Percentiles rank a stretch among this genome's conserved stretches.
These are phyloP conservation scores for Galbula dea DNA, from an alignment of 2,113 vertebrate species.

Conservation along the genomic window DNA sequence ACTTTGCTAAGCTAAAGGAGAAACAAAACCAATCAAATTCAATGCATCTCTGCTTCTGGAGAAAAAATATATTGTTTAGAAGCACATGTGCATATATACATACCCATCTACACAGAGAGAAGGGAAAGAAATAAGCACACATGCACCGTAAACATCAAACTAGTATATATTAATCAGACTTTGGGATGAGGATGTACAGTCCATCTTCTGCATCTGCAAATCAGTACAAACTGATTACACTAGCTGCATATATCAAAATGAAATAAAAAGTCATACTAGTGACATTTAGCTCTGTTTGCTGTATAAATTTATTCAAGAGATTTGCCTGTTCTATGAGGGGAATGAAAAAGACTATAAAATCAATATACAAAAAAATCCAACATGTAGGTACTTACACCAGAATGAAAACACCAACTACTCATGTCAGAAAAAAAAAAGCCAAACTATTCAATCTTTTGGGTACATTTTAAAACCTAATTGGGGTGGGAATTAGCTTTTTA, in stretches of 20 bases:
- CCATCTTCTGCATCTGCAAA: neutral
- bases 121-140: neutral
- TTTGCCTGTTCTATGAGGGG: neutral
- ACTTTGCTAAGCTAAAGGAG: conserved; percentile 85
- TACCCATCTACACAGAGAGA: neutral
- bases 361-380: neutral
- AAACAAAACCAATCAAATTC: conserved; percentile 56
- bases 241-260: neutral
- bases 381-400: neutral
- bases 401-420: neutral
- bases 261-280: neutral
- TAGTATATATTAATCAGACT: neutral
- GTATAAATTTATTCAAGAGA: neutral
- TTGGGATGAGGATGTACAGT: neutral
- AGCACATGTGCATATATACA: neutral
- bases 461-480: neutral
- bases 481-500: neutral
- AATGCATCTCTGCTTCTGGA: neutral
- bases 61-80: neutral
- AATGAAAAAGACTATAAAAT: neutral
- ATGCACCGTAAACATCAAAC: neutral
- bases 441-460: neutral
- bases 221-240: neutral
- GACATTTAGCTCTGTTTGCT: neutral
- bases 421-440: neutral